These are phyloP conservation scores for Cirrhinus molitorella DNA, from an alignment of 2,797 vertebrate genomes.

Conservation along the genomic window DNA sequence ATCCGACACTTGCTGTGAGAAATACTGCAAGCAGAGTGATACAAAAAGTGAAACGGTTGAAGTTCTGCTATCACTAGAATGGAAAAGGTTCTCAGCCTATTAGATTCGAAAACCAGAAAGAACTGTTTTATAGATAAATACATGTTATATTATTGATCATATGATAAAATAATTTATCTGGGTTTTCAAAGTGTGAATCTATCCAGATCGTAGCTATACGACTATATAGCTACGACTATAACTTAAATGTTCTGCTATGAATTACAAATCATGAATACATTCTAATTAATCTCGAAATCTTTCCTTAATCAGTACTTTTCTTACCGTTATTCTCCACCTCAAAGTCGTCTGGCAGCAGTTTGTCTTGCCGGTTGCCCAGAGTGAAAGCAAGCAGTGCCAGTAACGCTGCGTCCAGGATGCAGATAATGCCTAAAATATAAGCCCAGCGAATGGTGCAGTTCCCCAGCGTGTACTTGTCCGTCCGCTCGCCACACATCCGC, in stretches of 20 bases:
- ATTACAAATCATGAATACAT: not conserved
- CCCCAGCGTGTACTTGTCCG: constrained; percentile 91
- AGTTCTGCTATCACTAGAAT: too few species aligned
- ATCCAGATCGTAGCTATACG: not conserved
- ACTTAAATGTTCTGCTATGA: not conserved
- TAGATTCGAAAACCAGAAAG: too few species aligned
- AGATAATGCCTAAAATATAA: constrained; percentile 96
- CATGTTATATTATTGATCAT: not conserved
- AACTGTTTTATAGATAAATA: too few species aligned
- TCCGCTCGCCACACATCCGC: constrained; percentile 92
- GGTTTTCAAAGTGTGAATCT: not conserved
- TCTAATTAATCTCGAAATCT: not conserved
- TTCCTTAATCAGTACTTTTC: constrained; percentile 13
- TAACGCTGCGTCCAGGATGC: constrained; percentile 91
- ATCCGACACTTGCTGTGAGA: too few species aligned
- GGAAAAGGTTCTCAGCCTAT: too few species aligned
- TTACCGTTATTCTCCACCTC: constrained; percentile 82
- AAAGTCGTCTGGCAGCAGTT: constrained; percentile 91
- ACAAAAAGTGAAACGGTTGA: too few species aligned
- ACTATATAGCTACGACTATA: too few species aligned
- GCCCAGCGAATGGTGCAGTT: constrained; percentile 97
- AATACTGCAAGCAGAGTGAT: too few species aligned
- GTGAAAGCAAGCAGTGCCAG: constrained; percentile 93
- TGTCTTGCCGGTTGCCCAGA: constrained; percentile 94
- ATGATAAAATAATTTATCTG: too few species aligned